Percentiles rank a stretch among this genome's conserved stretches.
Conservation (phyloP, 2,888 invertebrate species). For the Himalopsyche kuldschensis region DNA sequence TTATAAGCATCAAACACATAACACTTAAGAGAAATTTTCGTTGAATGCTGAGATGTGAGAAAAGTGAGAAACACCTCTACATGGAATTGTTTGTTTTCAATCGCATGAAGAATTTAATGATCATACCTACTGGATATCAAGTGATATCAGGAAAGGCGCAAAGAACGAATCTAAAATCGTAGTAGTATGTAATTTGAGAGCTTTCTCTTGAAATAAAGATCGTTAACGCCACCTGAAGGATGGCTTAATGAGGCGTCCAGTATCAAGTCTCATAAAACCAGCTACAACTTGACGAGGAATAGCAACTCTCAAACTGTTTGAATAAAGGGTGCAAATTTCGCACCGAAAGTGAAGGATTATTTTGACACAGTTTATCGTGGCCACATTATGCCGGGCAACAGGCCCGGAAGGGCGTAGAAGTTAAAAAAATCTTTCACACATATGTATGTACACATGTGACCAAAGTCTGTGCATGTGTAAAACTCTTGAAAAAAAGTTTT, state of each 20-base stretch:
- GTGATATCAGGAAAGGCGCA: neutral
- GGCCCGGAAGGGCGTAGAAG: too few relatives aligned
- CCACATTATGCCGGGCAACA: too few relatives aligned
- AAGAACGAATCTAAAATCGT: neutral
- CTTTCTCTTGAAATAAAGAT: neutral
- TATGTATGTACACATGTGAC: too few relatives aligned
- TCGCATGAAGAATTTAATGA: neutral
- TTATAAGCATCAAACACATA: too few relatives aligned
- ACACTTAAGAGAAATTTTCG: too few relatives aligned
- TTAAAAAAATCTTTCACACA: too few relatives aligned
- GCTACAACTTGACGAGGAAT: neutral
- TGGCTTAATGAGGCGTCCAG: neutral
- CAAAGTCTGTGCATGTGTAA: too few relatives aligned
- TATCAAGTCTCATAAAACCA: neutral
- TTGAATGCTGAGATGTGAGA: too few relatives aligned
- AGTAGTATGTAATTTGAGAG: neutral
- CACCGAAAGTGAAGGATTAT: too few relatives aligned
- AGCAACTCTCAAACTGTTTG: neutral
- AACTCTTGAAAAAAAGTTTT: too few relatives aligned
- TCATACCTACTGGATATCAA: neutral
- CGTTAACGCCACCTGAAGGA: neutral
- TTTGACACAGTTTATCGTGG: too few relatives aligned
- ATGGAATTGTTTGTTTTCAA: neutral
- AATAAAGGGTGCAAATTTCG: too few relatives aligned
- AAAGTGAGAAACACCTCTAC: neutral